Conservation (phyloP, 2,888 invertebrate species). For the Drosophila paramelanica region DNA sequence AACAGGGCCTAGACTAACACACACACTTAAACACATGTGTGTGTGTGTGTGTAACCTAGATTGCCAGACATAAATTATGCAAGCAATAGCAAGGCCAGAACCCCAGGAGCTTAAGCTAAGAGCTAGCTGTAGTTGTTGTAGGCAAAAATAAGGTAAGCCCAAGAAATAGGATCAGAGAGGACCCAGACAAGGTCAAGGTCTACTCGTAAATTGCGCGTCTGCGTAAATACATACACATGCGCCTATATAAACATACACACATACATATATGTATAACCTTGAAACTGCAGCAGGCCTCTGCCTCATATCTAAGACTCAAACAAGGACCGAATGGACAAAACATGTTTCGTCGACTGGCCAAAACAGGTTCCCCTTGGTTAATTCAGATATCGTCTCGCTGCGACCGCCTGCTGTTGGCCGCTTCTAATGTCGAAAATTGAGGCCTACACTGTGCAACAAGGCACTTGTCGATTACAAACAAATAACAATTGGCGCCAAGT, state of each 20-base stretch:
- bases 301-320: slow-evolving; percentile 24
- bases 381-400: slow-evolving; percentile 13
- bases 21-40: slow-evolving; percentile 13
- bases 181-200: slow-evolving; percentile 48
- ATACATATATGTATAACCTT: slow-evolving; percentile 27
- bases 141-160: slow-evolving; percentile 9
- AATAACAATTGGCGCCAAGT: background rate
- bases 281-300: slow-evolving; percentile 46
- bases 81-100: slow-evolving; percentile 56
- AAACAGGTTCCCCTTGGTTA: slow-evolving; percentile 27
- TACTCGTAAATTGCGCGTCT: slow-evolving; percentile 45
- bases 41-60: slow-evolving; percentile 69
- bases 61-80: slow-evolving; percentile 79
- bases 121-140: slow-evolving; percentile 8
- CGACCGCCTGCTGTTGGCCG: slow-evolving; percentile 1
- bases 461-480: too few species aligned
- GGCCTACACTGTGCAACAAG: slow-evolving; percentile 27
- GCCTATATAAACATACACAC: background rate
- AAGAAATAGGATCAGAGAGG: slow-evolving; percentile 33
- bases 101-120: slow-evolving; percentile 17
- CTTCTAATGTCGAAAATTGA: slow-evolving; percentile 26
- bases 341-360: slow-evolving; percentile 10
- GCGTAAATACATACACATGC: slow-evolving; percentile 6
- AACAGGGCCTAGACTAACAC: slow-evolving; percentile 49
- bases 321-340: slow-evolving; percentile 22